These are phyloP conservation scores for Drosophila suboccidentalis DNA, from an alignment of 2,888 invertebrate genomes.

Conservation along the genomic window DNA sequence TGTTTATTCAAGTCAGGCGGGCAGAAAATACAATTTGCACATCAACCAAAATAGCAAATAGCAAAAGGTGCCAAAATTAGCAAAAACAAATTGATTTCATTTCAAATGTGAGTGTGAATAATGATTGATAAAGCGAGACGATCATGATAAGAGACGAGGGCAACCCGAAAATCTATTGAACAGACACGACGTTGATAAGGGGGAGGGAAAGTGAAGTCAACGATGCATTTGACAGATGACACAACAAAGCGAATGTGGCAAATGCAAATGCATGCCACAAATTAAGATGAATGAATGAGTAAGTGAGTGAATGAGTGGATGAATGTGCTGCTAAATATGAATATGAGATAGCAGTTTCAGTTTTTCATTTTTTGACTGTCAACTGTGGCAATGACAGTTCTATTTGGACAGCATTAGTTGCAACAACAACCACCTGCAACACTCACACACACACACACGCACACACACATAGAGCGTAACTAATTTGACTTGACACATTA, in stretches of 20 bases:
- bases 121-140: slow-evolving; percentile 47
- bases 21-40: slow-evolving; percentile 36
- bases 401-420: slow-evolving; percentile 50
- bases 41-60: slow-evolving; percentile 51
- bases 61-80: slow-evolving; percentile 33
- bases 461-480: slow-evolving; percentile 57
- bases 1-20: slow-evolving; percentile 50
- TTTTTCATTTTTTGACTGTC: slow-evolving; percentile 23
- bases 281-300: slow-evolving; percentile 71
- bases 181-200: background rate
- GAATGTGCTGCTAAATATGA: slow-evolving; percentile 25
- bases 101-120: slow-evolving; percentile 3
- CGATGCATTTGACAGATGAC: slow-evolving; percentile 73
- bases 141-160: slow-evolving; percentile 44
- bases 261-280: slow-evolving; percentile 57
- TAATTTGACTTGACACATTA: slow-evolving; percentile 68
- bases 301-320: slow-evolving; percentile 17
- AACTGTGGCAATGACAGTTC: slow-evolving; percentile 47
- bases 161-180: slow-evolving; percentile 18
- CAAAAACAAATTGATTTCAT: slow-evolving; percentile 7
- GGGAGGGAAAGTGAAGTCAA: slow-evolving; percentile 33
- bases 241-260: slow-evolving; percentile 58
- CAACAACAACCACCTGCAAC: slow-evolving; percentile 62
- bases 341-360: slow-evolving; percentile 50
- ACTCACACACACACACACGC: slow-evolving; percentile 19